Percentiles rank a stretch among this genome's conserved stretches.
These are phyloP conservation scores for Cygnus buccinator DNA, from an alignment of 2,113 vertebrate species.

Conservation along the genomic window DNA sequence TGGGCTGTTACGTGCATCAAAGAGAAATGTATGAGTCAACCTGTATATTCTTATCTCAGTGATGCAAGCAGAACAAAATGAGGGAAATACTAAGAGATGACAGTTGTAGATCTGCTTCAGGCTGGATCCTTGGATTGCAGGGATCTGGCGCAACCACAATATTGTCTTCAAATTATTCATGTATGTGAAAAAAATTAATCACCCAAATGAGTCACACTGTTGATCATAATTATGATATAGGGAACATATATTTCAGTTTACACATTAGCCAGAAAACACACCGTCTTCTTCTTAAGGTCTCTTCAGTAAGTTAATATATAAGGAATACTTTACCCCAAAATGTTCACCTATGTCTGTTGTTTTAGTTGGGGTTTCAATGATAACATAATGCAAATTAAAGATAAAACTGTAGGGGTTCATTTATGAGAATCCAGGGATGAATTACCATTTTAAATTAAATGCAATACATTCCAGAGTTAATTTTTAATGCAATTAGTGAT, in stretches of 20 bases:
- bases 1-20: not conserved
- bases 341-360: not conserved
- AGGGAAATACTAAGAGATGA: not conserved
- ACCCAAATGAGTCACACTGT: not conserved
- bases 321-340: not conserved
- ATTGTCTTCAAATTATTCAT: not conserved
- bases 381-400: conserved; percentile 33
- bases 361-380: conserved; percentile 14
- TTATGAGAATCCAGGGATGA: conserved; percentile 27
- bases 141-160: not conserved
- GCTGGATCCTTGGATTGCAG: not conserved
- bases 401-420: conserved; percentile 3
- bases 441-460: conserved; percentile 19
- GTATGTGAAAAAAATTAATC: not conserved
- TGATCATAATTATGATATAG: not conserved
- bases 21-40: not conserved
- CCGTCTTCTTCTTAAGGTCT: not conserved
- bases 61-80: not conserved
- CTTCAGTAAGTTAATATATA: not conserved
- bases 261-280: not conserved
- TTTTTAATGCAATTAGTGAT: not conserved
- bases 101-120: not conserved
- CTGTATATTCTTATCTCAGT: not conserved
- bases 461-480: not conserved
- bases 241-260: not conserved